phyloP scores from a whole-genome alignment of 2,888 invertebrate genomes.

The Hyppa rectilinea region DNA sequence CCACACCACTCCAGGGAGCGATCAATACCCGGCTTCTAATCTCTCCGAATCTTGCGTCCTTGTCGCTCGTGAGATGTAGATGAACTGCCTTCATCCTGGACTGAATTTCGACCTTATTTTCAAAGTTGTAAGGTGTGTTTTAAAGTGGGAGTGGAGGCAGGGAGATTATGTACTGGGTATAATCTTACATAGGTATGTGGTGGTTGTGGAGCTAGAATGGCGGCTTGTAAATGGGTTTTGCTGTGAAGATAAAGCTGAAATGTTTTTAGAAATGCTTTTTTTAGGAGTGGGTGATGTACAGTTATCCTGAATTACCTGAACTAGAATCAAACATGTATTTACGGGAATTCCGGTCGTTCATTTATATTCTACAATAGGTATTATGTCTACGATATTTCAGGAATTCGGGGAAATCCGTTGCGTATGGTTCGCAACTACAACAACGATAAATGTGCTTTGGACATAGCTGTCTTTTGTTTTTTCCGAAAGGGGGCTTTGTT shows the following conservation, averaged over 20 bases:
- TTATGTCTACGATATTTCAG: neutral
- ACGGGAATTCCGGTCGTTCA: neutral
- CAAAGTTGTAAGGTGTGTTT: constrained; percentile 46
- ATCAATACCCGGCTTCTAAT: constrained; percentile 85
- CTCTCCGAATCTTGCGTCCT: constrained; percentile 85
- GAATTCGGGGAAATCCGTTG: neutral
- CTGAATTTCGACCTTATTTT: constrained; percentile 59
- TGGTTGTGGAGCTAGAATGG: constrained; percentile 22
- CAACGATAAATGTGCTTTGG: no score
- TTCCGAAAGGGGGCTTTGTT: neutral
- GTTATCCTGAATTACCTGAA: constrained; percentile 6
- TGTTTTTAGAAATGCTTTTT: neutral
- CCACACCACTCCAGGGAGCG: constrained; percentile 65
- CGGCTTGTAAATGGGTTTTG: constrained; percentile 16
- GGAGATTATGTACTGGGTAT: constrained; percentile 48
- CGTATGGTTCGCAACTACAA: no score
- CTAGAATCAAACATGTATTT: neutral
- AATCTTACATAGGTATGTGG: constrained; percentile 56
- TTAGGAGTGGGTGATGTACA: neutral
- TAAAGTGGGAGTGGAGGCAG: constrained; percentile 13
- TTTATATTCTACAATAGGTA: neutral
- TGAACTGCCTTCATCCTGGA: constrained; percentile 66
- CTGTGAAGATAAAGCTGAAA: neutral
- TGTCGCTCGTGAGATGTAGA: constrained; percentile 83
- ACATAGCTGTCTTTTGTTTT: no score